Evolutionary conservation across 2,797 vertebrate species (phyloP).

Genomic region (Macropodus opercularis): DNA sequence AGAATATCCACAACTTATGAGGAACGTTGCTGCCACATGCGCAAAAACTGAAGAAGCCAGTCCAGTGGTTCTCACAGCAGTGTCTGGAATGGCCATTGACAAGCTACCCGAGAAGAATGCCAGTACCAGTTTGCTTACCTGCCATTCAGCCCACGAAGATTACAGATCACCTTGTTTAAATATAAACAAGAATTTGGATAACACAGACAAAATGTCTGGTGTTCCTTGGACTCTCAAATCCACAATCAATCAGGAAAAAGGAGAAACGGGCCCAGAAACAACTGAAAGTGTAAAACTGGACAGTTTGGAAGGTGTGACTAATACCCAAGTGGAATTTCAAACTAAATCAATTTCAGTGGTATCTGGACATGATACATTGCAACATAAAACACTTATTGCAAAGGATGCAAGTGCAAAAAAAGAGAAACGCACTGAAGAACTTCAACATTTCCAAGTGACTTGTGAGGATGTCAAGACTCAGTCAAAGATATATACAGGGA

Average conservation of each 20-base stretch:
- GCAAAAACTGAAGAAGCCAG: constrained; percentile 21
- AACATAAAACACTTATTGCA: neutral
- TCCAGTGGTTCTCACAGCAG: constrained; percentile 5
- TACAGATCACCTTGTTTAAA: constrained; percentile 4
- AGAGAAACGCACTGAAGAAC: neutral
- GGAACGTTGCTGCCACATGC: constrained; percentile 1
- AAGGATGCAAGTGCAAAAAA: neutral
- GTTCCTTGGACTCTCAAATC: neutral
- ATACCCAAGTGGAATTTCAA: neutral
- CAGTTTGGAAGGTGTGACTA: neutral
- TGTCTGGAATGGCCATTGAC: neutral
- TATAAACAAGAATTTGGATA: constrained; percentile 11
- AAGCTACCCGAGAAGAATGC: constrained; percentile 5
- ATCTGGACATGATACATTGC: neutral
- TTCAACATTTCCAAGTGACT: neutral
- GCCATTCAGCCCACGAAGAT: neutral
- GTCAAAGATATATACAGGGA: neutral
- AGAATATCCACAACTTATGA: constrained; percentile 36
- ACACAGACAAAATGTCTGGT: constrained; percentile 4
- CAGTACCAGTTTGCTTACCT: neutral
- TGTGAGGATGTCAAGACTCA: neutral
- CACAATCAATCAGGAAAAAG: neutral
- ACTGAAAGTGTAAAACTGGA: neutral
- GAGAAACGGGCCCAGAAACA: neutral
- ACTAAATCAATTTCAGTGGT: neutral